Evolutionary conservation across 2,113 vertebrate genomes (phyloP), one percentile per base, ranked within the genome.

Genomic region (Passer montanus): DNA sequence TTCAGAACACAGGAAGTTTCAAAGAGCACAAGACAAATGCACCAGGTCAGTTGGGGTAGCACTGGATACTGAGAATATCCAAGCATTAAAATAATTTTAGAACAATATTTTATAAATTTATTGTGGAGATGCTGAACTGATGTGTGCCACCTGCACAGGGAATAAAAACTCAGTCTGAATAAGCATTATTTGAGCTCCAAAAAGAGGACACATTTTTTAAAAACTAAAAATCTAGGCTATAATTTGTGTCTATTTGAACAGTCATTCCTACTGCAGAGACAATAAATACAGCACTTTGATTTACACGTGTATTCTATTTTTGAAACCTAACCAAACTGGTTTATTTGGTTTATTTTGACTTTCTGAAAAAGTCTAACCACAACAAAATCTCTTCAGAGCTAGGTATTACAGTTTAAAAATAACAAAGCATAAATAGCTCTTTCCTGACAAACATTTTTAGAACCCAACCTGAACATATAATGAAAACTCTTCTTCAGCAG

Each of bases 321-420:
- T 94, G 87, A 96, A 93, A 94, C 85, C 93, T 84, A 72, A 95
- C 93, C 94, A 86, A 50, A 95, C 95, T 94, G 85, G 95, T 94
- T 95, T 95, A 96, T 94, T 97, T 0, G 87, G 94, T 95, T 95
- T 96, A 97, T 96, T 97, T 94, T 94, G 85, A 93, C 94, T 96
- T 96, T 95, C 92, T 95, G 92, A 88, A 91, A 85, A 88, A 92
- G 84, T 47, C 87, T 93, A 94, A 96, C 94, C 94, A 95, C 95
- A 96, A 94, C 78, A 93, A 94, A 96, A 96, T 94, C 56, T 88
- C 52, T 81, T 88, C 76, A 78, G 87, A 91, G 79, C 50, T 55
- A 67, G 72, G 82, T 90, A 39, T 39, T 80, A 35, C 39, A 56
- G 82, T 80, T 94, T 94, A 94, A 95, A 96, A 96, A 94, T 93